Evolutionary conservation across 92 coral and sea anemone genomes (phyloP), one percentile per base, ranked within the genome.

Genomic region (Metridium senile): DNA sequence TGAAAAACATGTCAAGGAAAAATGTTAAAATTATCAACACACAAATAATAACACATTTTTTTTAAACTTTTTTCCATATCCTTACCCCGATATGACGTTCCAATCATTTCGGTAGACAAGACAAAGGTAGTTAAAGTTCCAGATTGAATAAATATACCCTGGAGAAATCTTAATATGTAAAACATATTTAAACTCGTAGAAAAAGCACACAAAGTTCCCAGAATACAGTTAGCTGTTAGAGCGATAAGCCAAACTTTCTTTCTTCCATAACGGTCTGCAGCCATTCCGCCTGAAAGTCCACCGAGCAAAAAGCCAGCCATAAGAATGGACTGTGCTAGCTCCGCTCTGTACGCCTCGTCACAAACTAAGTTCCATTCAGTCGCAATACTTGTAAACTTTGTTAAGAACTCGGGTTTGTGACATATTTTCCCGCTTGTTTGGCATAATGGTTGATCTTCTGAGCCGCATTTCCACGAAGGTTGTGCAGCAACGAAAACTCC

Each of bases 311-410:
- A 75, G 46, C 93, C 93, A 9, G 77, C 70, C 89, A 89, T 84
- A 46, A 62, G 72, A 52, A 88, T 71, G 25, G 89, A 89, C 77
- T 89, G 93, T 8, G 78, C 89, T 21, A 81, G 63, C 17, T 89
- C 82, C 7, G 84, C 81, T 52, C 81, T 89, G 72, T 84, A 89
- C 27, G 88, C 89, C 19, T 77, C 76, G 33, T 81, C 51, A 57
- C 93, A 89, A 29, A 84, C 82, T 16, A 89, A 54, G 25, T 77
- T 69, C 93, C 93, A 89, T 73, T 89, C 93, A 0, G 93, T 80
- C 10, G 83, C 87, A 3, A 85, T 78, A 21, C 80, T 74, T 6
- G 89, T 75, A 34, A 80, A 88, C 17, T 84, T 85, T 9, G 79
- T 28, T 31, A 63, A 66, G 54, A 79, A 88, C 33, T 33, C 33